phyloP scores from a whole-genome alignment of 1,140 invertebrate species.

The Polyergus mexicanus region DNA sequence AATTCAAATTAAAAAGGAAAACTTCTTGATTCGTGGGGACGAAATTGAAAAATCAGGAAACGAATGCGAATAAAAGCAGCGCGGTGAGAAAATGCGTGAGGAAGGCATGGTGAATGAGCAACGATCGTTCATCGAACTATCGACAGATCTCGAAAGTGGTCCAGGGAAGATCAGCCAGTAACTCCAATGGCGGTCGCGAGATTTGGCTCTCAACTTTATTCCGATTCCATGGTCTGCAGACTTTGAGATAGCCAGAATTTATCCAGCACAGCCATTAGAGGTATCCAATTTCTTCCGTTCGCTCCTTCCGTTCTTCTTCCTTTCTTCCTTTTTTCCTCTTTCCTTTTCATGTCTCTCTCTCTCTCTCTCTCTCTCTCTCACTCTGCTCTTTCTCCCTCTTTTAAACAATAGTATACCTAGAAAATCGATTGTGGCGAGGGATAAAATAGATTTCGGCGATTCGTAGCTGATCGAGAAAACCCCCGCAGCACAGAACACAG shows the following conservation, averaged over 20 bases:
- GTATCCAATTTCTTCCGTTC: slow-evolving; percentile 77
- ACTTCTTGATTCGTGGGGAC: slow-evolving; percentile 1
- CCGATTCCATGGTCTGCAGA: slow-evolving; percentile 66
- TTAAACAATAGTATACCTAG: slow-evolving; percentile 70
- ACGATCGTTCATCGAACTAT: slow-evolving; percentile 60
- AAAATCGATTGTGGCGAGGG: slow-evolving; percentile 34
- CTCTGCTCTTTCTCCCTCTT: slow-evolving; percentile 47
- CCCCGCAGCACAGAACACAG: not conserved
- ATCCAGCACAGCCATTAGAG: slow-evolving; percentile 77
- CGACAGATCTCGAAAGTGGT: slow-evolving; percentile 64
- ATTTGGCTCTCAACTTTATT: slow-evolving; percentile 74
- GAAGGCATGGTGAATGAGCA: slow-evolving; percentile 47
- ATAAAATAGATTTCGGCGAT: slow-evolving; percentile 45
- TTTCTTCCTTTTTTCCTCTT: slow-evolving; percentile 11
- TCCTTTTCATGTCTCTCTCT: not conserved
- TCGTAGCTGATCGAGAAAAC: not conserved
- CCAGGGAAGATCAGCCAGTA: slow-evolving; percentile 59
- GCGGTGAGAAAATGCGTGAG: not conserved
- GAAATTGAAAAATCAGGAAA: slow-evolving; percentile 45
- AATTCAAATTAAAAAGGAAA: slow-evolving; percentile 44
- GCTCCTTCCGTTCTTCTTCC: not conserved
- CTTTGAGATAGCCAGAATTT: slow-evolving; percentile 61
- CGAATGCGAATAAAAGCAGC: slow-evolving; percentile 31
- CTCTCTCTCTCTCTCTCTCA: slow-evolving; percentile 7
- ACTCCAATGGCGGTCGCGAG: slow-evolving; percentile 56